These are phyloP conservation scores for Agraylea sexmaculata DNA, from an alignment of 1,140 invertebrate species.

Conservation along the genomic window DNA sequence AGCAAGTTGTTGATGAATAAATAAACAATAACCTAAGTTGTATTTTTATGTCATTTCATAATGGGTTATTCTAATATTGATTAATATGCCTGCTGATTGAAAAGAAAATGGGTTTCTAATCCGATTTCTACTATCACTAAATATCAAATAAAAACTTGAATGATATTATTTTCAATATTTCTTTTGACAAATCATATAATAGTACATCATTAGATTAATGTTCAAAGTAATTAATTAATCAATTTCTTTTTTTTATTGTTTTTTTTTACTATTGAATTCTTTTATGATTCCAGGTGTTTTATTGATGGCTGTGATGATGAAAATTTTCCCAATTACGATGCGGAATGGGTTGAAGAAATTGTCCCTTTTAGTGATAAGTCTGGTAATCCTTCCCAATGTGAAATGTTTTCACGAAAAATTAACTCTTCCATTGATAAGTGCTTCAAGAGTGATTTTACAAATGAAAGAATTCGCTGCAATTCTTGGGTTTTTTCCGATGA, in stretches of 20 bases:
- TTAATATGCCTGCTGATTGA: no score
- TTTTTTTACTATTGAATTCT: slow-evolving; percentile 11
- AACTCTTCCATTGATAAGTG: slow-evolving; percentile 22
- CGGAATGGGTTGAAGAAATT: slow-evolving; percentile 31
- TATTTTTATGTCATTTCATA: no score
- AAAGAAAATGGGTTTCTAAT: no score
- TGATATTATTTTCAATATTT: no score
- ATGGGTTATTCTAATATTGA: no score
- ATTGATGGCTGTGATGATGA: slow-evolving; percentile 39
- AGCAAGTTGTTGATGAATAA: no score
- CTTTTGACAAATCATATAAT: no score
- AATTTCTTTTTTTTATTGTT: slow-evolving; percentile 3
- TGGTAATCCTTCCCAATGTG: slow-evolving; percentile 22
- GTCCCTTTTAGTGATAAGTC: slow-evolving; percentile 28
- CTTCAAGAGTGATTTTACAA: slow-evolving; percentile 24
- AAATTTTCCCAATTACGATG: slow-evolving; percentile 25
- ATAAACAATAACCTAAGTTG: no score
- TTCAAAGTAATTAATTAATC: no score
- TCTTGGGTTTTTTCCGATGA: slow-evolving; percentile 37
- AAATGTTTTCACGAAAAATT: slow-evolving; percentile 21
- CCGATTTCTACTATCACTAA: no score
- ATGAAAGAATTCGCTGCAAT: slow-evolving; percentile 27
- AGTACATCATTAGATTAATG: no score
- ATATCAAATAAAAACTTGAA: no score
- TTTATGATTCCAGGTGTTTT: slow-evolving; percentile 32